phyloP scores from a whole-genome alignment of 2,797 vertebrate species.

The Sebastes trivittatus region DNA sequence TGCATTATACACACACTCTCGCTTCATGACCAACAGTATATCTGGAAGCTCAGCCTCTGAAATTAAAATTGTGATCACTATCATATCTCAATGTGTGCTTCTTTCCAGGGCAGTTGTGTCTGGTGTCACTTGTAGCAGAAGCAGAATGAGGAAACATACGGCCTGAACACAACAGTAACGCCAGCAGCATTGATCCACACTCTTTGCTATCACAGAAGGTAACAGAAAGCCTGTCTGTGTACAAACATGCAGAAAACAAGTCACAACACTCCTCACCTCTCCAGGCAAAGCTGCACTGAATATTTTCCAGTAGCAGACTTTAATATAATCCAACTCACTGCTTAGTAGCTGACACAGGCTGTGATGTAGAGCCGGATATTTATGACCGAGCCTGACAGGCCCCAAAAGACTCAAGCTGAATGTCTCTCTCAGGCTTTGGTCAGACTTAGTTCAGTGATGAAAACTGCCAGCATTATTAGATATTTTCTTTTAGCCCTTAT shows the following conservation, averaged over 20 bases:
- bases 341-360: constrained; percentile 34
- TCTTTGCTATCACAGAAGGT: constrained; percentile 9
- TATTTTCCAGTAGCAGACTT: constrained; percentile 31
- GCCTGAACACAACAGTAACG: constrained; percentile 35
- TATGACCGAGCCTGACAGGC: constrained; percentile 38
- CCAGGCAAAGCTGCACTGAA: constrained; percentile 7
- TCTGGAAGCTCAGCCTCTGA: constrained; percentile 17
- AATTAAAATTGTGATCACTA: constrained; percentile 26
- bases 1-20: background rate
- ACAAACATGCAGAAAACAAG: constrained; percentile 34
- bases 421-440: constrained; percentile 24
- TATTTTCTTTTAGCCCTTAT: background rate
- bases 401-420: background rate
- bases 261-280: constrained; percentile 18
- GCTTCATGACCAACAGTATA: background rate
- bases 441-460: background rate
- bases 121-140: constrained; percentile 36
- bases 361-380: constrained; percentile 51
- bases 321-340: constrained; percentile 36
- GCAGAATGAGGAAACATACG: constrained; percentile 46
- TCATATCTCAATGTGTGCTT: constrained; percentile 28
- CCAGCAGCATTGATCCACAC: constrained; percentile 35
- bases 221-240: constrained; percentile 11
- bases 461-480: constrained; percentile 2
- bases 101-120: constrained; percentile 44